These are phyloP conservation scores for Gadopsis bispinosus DNA, from an alignment of 2,797 vertebrate genomes.

Conservation along the genomic window DNA sequence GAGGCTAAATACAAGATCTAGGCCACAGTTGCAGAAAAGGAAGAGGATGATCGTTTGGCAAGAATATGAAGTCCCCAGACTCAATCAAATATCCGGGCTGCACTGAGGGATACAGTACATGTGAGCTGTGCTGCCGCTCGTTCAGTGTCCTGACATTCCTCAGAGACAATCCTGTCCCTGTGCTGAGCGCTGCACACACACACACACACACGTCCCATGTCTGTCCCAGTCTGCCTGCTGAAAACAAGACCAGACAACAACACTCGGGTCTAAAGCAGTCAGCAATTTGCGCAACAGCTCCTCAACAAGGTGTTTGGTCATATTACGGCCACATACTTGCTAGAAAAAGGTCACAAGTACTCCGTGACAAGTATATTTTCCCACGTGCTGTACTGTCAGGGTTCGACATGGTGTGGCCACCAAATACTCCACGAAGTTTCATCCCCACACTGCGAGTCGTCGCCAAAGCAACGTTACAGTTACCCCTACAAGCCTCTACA, in stretches of 20 bases:
- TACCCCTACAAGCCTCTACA: too few relatives aligned
- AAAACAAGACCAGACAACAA: slow-evolving; percentile 50
- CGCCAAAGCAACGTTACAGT: too few relatives aligned
- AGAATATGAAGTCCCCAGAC: slow-evolving; percentile 22
- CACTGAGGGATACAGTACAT: slow-evolving; percentile 44
- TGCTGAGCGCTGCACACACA: slow-evolving; percentile 51
- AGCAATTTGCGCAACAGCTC: neutral
- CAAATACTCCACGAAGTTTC: too few relatives aligned
- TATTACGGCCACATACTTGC: neutral
- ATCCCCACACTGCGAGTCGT: too few relatives aligned
- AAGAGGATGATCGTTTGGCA: neutral
- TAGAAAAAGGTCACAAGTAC: too few relatives aligned
- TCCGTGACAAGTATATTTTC: too few relatives aligned
- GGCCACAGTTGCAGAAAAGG: neutral
- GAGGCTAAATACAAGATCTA: neutral
- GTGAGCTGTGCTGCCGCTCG: slow-evolving; percentile 50
- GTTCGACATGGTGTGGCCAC: too few relatives aligned
- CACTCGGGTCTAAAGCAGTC: slow-evolving; percentile 10
- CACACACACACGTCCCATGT: too few relatives aligned
- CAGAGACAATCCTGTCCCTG: slow-evolving; percentile 70
- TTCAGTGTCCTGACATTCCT: slow-evolving; percentile 68
- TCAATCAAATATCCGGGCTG: neutral
- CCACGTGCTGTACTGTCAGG: too few relatives aligned
- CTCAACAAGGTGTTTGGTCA: neutral
- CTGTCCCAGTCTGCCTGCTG: slow-evolving; percentile 11